Base-by-base conservation (phyloP, 2,888 invertebrate species). In the Euzetes globulus region DNA sequence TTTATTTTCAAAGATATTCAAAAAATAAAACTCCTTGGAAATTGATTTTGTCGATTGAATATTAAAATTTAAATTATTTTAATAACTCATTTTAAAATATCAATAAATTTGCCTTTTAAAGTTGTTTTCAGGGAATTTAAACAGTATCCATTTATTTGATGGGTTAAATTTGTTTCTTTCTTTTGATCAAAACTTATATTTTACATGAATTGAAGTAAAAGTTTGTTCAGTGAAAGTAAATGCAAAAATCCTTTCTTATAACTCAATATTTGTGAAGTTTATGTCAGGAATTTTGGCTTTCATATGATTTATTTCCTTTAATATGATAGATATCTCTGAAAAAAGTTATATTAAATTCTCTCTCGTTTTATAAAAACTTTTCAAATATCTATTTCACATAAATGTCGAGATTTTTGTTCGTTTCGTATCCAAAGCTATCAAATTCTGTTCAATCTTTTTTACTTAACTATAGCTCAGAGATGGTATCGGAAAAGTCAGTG, bases 391-490 rank as follows among this genome's bases (percentile, higher is more conserved):
- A 1, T 63, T 63, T 63, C 63, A 63, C 55, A 55, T 37, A 63
- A 63, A 63, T 37, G 33, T 4, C 9, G 33, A 60, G 27, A 27
- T 33, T 63, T 33, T 63, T 19, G 5, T 55, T 25, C 22, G 13
- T 1, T 55, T 55, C 15, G 5, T 25, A 13, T 55, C 29, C 63
- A 37, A 37, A 63, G 63, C 63, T 33, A 63, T 63, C 63, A 63
- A 33, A 63, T 63, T 63, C 37, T 63, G 33, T 63, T 63, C 63
- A 63, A 63, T 63, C 37, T 33, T 63, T 60, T 63, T 15, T 63
- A 63, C 63, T 25, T 11, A 55, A 55, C 55, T 5, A 63, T 33
- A 33, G 9, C n/a, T 25, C 19, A 55, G 55, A 63, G 63, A 63
- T 63, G 7, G 63, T 63, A 33, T 63, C 63, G 19, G n/a, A 55